Evolutionary conservation across 1,140 invertebrate genomes (phyloP).

Genomic region (Drosophila cardini): DNA sequence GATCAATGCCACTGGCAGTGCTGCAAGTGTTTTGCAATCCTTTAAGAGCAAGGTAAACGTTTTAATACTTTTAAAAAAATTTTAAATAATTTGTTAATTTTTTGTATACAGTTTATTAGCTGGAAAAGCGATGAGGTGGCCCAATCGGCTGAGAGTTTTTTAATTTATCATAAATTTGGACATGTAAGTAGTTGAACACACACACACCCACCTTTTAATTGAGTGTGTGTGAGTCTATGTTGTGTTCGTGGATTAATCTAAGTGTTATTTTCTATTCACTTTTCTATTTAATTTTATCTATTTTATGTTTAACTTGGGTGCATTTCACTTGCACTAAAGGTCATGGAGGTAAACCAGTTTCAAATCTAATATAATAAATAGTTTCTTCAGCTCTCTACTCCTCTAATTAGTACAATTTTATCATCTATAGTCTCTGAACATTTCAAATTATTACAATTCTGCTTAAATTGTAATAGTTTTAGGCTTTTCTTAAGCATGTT

Average conservation of each 20-base stretch:
- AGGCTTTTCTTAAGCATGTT: conserved; percentile 50
- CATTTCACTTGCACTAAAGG: conserved; percentile 62
- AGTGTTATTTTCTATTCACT: conserved; percentile 68
- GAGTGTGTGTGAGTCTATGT: conserved; percentile 37
- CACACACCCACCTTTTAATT: neutral
- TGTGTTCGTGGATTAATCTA: conserved; percentile 51
- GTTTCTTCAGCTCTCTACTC: conserved; percentile 42
- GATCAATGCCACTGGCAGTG: conserved; percentile 95
- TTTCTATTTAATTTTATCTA: conserved; percentile 65
- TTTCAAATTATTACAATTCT: conserved; percentile 22
- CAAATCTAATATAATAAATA: conserved; percentile 30
- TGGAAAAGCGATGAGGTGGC: conserved; percentile 90
- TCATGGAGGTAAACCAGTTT: conserved; percentile 75
- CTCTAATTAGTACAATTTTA: conserved; percentile 31
- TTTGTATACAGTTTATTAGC: conserved; percentile 87
- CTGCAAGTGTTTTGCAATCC: conserved; percentile 94
- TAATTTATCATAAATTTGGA: conserved; percentile 96
- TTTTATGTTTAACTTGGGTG: conserved; percentile 66
- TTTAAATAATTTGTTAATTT: too few relatives aligned
- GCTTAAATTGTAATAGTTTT: conserved; percentile 30
- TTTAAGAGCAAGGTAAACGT: conserved; percentile 91
- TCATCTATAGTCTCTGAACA: conserved; percentile 30
- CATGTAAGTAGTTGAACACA: conserved; percentile 88
- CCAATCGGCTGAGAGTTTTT: conserved; percentile 92
- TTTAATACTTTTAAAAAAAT: too few relatives aligned